Evolutionary conservation across 2,113 vertebrate species (phyloP).

Genomic region (Cavia aperea): DNA sequence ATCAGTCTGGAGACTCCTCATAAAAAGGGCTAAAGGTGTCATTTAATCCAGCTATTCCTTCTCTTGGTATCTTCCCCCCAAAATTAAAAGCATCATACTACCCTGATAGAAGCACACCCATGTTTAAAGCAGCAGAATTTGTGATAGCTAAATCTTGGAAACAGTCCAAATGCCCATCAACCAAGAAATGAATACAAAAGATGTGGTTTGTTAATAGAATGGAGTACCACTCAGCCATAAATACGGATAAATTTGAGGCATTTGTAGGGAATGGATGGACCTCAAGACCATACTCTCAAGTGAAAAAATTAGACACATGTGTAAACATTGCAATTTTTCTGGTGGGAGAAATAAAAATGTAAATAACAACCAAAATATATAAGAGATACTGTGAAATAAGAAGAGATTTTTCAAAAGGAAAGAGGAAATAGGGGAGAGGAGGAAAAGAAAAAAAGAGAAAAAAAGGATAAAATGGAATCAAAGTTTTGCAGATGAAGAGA

Average conservation of each 20-base stretch:
- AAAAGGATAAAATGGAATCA: background rate
- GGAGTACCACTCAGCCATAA: background rate
- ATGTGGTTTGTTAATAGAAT: background rate
- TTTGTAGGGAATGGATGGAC: background rate
- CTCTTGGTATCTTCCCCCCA: background rate
- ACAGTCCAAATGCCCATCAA: background rate
- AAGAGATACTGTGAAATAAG: background rate
- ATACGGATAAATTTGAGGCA: background rate
- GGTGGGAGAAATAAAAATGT: background rate
- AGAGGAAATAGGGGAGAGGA: background rate
- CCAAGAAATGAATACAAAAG: background rate
- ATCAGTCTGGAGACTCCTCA: background rate
- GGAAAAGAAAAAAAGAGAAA: background rate
- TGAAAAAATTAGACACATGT: background rate
- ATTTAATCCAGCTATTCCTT: background rate
- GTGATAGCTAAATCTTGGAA: background rate
- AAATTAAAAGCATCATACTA: background rate
- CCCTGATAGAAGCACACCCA: background rate
- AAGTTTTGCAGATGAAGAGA: background rate
- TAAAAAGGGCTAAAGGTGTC: background rate
- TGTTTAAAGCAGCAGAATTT: background rate
- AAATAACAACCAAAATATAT: background rate
- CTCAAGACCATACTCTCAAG: background rate
- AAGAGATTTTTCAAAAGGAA: background rate
- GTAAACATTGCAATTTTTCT: background rate